These are phyloP conservation scores for Metellina segmentata DNA, from an alignment of 2,888 invertebrate genomes.

Conservation along the genomic window DNA sequence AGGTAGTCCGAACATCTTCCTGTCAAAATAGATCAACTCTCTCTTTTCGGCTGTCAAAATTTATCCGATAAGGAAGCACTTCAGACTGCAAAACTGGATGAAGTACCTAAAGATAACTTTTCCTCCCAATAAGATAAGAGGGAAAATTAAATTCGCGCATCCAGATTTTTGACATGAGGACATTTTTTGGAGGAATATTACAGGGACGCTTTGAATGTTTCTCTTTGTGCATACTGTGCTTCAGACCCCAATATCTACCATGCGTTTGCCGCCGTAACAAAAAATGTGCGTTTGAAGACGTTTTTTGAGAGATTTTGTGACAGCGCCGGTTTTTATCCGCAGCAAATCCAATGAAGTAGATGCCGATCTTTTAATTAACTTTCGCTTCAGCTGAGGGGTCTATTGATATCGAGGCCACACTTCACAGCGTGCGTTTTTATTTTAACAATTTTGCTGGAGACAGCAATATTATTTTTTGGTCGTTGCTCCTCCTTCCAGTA, in stretches of 20 bases:
- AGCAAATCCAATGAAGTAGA: too few species aligned
- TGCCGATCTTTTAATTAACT: too few species aligned
- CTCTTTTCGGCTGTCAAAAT: conserved; percentile 49
- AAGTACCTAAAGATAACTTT: conserved; percentile 24
- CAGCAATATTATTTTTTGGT: too few species aligned
- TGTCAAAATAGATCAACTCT: conserved; percentile 22
- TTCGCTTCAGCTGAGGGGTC: too few species aligned
- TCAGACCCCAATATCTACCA: not conserved
- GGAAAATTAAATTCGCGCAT: conserved; percentile 11
- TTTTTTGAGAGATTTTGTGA: too few species aligned
- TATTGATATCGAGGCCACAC: too few species aligned
- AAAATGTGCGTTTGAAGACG: too few species aligned
- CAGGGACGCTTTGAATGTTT: not conserved
- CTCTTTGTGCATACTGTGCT: not conserved
- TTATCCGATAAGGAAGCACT: conserved; percentile 19
- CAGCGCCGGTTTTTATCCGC: too few species aligned
- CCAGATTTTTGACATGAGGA: conserved; percentile 14
- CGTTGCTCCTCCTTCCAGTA: too few species aligned
- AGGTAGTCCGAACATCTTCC: conserved; percentile 1
- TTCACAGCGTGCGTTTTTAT: too few species aligned
- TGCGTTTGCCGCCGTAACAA: not conserved
- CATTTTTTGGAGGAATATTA: not conserved
- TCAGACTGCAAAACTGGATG: not conserved
- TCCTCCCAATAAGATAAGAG: conserved; percentile 15
- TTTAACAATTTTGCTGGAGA: too few species aligned